phyloP scores from a whole-genome alignment of 2,888 invertebrate genomes.

The Odontomyia ornata region DNA sequence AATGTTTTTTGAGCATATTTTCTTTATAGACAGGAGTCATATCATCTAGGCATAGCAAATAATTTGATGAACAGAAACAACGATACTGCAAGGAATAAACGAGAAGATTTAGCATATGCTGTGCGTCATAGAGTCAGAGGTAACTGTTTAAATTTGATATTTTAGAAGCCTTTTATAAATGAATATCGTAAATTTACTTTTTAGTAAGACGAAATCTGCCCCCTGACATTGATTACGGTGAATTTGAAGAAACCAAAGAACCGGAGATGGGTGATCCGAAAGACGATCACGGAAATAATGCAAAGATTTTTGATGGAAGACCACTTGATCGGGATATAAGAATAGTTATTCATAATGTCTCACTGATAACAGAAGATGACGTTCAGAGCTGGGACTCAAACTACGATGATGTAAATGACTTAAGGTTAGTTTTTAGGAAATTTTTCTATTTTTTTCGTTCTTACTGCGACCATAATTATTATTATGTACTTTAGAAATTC shows the following conservation, averaged over 20 bases:
- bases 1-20: not conserved
- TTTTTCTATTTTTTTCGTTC: not conserved
- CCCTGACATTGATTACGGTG: not conserved
- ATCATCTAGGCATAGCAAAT: slow-evolving; percentile 77
- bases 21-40: slow-evolving; percentile 76
- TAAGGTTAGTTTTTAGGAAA: slow-evolving; percentile 53
- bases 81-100: not conserved
- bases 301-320: not conserved
- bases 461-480: not conserved
- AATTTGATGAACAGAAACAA: slow-evolving; percentile 58
- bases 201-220: slow-evolving; percentile 6
- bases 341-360: slow-evolving; percentile 75
- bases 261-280: not conserved
- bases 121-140: not conserved
- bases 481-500: slow-evolving; percentile 56
- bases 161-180: too few species aligned
- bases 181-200: too few species aligned
- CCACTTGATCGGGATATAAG: slow-evolving; percentile 67
- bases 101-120: not conserved
- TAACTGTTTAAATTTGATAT: not conserved
- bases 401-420: slow-evolving; percentile 57
- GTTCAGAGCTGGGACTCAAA: slow-evolving; percentile 55
- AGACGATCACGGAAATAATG: not conserved
- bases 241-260: not conserved
- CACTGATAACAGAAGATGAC: slow-evolving; percentile 66